These are phyloP conservation scores for Acanthosepion pharaonis DNA, from an alignment of 2,888 invertebrate species.

Conservation along the genomic window DNA sequence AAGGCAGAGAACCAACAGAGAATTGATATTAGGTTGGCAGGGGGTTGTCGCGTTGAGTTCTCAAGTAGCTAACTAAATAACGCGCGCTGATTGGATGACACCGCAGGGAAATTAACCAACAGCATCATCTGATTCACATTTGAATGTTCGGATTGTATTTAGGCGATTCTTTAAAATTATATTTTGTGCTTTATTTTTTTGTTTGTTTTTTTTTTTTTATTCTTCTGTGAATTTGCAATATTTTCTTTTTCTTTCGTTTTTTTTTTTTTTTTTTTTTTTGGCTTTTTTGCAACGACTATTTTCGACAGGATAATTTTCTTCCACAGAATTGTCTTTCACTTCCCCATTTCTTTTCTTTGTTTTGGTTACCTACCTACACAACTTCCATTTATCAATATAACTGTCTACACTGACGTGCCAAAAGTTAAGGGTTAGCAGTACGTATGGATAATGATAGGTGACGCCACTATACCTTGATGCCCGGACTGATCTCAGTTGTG, in stretches of 20 bases:
- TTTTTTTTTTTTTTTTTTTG: neutral
- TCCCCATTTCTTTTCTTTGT: too few relatives aligned
- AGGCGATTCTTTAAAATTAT: neutral
- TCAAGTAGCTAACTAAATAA: neutral
- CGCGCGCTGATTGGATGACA: neutral
- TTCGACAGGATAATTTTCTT: neutral
- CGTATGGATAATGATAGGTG: too few relatives aligned
- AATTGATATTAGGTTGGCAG: neutral
- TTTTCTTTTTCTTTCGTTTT: neutral
- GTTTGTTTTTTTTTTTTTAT: neutral
- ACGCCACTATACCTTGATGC: too few relatives aligned
- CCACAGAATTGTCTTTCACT: too few relatives aligned
- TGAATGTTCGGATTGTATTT: neutral
- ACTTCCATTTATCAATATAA: too few relatives aligned
- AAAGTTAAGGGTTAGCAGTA: too few relatives aligned
- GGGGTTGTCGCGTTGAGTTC: neutral
- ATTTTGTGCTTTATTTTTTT: neutral
- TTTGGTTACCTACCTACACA: too few relatives aligned
- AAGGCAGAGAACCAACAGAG: neutral
- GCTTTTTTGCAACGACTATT: neutral
- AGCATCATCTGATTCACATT: neutral
- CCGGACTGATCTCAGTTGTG: too few relatives aligned
- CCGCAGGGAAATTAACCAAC: neutral
- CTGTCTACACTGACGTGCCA: too few relatives aligned
- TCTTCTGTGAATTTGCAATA: too few relatives aligned